phyloP scores from a whole-genome alignment of 2,888 invertebrate species.

The Lysandra bellargus region DNA sequence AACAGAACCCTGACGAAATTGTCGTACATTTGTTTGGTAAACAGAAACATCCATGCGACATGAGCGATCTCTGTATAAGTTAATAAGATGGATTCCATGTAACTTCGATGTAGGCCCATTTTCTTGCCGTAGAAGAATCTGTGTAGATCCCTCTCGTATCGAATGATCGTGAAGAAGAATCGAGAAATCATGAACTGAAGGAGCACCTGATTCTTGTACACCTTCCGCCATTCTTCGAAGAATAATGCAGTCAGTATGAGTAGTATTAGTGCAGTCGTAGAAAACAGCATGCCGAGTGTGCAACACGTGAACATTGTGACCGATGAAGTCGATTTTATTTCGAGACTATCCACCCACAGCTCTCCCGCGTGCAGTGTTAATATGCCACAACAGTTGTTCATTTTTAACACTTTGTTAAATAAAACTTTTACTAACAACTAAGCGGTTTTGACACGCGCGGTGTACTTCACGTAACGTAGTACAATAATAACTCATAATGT shows the following conservation, averaged over 20 bases:
- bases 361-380: not conserved
- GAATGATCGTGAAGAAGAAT: conserved; percentile 54
- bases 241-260: conserved; percentile 58
- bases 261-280: conserved; percentile 52
- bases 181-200: conserved; percentile 66
- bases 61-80: conserved; percentile 59
- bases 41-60: conserved; percentile 66
- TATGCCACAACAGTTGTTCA: not conserved
- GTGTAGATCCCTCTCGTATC: conserved; percentile 54
- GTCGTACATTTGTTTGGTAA: conserved; percentile 63
- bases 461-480: not conserved
- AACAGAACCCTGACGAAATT: conserved; percentile 62
- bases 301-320: conserved; percentile 50
- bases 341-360: conserved; percentile 39
- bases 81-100: conserved; percentile 46
- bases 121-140: conserved; percentile 43
- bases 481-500: not conserved
- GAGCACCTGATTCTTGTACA: conserved; percentile 65
- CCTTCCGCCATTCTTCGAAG: conserved; percentile 64
- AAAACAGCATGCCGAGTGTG: conserved; percentile 56
- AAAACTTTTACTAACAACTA: not conserved
- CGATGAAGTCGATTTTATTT: conserved; percentile 40
- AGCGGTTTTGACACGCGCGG: not conserved
- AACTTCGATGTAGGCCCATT: conserved; percentile 32
- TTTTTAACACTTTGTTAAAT: not conserved